Percentiles rank a stretch among this genome's conserved stretches.
Evolutionary conservation across 2,797 vertebrate species (phyloP).

Genomic region (Notoglanidium macrostoma): DNA sequence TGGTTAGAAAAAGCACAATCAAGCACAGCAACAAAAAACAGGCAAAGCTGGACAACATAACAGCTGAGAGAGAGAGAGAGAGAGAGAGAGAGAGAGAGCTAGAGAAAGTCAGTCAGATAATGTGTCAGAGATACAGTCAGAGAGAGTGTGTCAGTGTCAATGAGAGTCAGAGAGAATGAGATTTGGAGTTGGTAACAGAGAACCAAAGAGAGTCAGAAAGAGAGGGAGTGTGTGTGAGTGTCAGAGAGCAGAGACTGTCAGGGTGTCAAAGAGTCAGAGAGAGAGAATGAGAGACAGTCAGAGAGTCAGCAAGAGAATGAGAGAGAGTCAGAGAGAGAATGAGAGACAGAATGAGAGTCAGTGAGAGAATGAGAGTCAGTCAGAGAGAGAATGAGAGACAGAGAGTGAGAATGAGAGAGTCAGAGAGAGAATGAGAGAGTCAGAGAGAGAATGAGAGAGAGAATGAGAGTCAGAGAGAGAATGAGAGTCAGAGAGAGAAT

Average conservation of each 20-base stretch:
- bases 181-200: conserved; percentile 46
- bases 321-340: no score
- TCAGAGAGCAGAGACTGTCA: no score
- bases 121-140: neutral
- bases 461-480: neutral
- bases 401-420: no score
- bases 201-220: conserved; percentile 11
- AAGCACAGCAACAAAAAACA: conserved; percentile 53
- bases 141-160: neutral
- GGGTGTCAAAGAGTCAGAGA: no score
- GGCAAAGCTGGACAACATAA: conserved; percentile 41
- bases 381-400: neutral
- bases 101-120: conserved; percentile 21
- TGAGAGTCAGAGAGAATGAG: neutral
- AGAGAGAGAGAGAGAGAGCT: conserved; percentile 32
- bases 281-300: no score
- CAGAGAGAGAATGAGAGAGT: conserved; percentile 9
- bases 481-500: neutral
- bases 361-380: no score
- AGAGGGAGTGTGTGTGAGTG: neutral
- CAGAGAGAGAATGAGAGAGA: neutral
- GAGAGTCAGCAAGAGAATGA: no score
- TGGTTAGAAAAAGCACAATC: conserved; percentile 60
- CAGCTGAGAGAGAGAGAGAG: conserved; percentile 15
- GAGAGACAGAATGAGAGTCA: neutral